Base-by-base conservation (phyloP, 2,113 vertebrate species). In the Cyprinodon brontotheroides region DNA sequence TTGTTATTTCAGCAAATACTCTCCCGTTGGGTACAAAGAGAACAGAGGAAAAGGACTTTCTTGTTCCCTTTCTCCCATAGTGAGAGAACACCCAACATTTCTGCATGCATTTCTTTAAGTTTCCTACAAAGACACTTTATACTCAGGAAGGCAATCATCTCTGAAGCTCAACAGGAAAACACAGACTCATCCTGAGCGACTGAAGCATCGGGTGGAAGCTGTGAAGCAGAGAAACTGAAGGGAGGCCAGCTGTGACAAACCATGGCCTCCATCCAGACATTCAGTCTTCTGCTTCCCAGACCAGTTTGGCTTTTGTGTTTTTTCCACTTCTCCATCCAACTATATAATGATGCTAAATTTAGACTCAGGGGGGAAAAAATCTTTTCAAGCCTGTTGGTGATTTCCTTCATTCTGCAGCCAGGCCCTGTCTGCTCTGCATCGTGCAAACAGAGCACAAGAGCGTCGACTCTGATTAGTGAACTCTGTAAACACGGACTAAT, bases 61-160 rank as follows among this genome's bases (percentile, higher is more conserved):
- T 81, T 78, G 77, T 78, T 81, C 13, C 43, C n/a, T 74, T 80
- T 90, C 92, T 93, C 91, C 89, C 92, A 93, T 65, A 57, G 71
- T 87, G 61, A 86, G 72, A 89, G 87, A 68, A 80, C 36, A 20
- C 53, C 29, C 74, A 84, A 78, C 67, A 48, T 62, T 64, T 75
- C 17, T 47, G 45, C 40, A 64, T 41, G 29, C 50, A 72, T 69
- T 48, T 12, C 0, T 60, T 38, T 65, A 14, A 4, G 47, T 41
- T 22, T 4, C 43, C 37, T 70, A 40, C 65, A 17, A 11, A 37
- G 22, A 20, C 50, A 3, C 6, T 48, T 72, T 70, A 9, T 59
- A 71, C 41, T 61, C 43, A 43, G 9, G 22, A 22, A 12, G 29
- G 36, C 37, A 8, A 20, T 37, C 15, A 17, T 20, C 43, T 73